Conservation (phyloP, 2,113 vertebrate genomes). For the Holacanthus passer region DNA sequence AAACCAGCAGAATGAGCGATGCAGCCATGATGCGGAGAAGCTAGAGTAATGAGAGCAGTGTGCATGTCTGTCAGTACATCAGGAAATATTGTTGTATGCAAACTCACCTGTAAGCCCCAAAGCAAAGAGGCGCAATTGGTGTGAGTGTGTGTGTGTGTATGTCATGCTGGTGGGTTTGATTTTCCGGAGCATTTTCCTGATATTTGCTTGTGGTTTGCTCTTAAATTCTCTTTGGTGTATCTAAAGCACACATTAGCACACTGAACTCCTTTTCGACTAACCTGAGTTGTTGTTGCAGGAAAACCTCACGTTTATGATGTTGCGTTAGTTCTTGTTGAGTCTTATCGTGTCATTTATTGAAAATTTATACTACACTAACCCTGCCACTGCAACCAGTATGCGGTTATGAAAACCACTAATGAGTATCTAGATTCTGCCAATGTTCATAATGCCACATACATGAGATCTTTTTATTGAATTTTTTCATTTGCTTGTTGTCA, state of each 20-base stretch:
- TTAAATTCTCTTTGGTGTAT: constrained; percentile 30
- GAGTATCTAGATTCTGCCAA: neutral
- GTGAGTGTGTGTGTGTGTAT: neutral
- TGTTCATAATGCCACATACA: neutral
- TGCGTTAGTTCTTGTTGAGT: neutral
- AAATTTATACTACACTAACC: neutral
- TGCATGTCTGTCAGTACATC: constrained; percentile 13
- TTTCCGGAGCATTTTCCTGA: constrained; percentile 68
- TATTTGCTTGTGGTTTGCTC: constrained; percentile 76
- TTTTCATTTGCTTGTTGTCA: neutral
- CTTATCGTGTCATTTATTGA: neutral
- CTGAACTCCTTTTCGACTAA: neutral
- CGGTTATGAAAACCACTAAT: neutral
- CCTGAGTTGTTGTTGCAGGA: neutral
- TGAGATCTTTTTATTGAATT: neutral
- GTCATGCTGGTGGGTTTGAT: constrained; percentile 14
- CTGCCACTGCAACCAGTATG: neutral
- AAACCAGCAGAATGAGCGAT: constrained; percentile 55
- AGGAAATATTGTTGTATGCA: constrained; percentile 56
- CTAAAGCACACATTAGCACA: neutral
- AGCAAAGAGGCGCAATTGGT: neutral
- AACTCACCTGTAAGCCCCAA: constrained; percentile 37
- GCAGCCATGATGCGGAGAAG: constrained; percentile 63
- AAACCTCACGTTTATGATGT: constrained; percentile 14
- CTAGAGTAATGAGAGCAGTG: neutral